Percentiles rank a stretch among this genome's conserved stretches.
These are phyloP conservation scores for Panagrolaimus sp. DNA, from an alignment of 1,140 invertebrate species.

Conservation along the genomic window DNA sequence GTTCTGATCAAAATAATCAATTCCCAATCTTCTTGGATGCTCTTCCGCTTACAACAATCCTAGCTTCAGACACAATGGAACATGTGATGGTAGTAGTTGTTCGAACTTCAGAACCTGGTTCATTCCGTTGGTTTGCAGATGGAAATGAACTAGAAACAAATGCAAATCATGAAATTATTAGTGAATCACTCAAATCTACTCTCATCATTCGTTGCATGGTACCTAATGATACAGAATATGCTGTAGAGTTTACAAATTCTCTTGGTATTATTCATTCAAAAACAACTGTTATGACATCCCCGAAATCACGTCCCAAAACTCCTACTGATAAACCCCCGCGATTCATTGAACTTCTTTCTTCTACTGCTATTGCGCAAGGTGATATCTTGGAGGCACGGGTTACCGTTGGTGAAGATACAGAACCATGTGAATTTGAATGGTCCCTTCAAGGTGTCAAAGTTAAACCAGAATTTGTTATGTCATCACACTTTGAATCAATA, in stretches of 20 bases:
- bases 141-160: constrained; percentile 22
- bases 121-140: constrained; percentile 41
- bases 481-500: constrained; percentile 19
- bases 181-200: constrained; percentile 19
- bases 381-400: constrained; percentile 18
- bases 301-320: not conserved
- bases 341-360: constrained; percentile 22
- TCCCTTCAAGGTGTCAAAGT: constrained; percentile 14
- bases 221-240: constrained; percentile 16
- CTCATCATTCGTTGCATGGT: constrained; percentile 19
- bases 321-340: constrained; percentile 13
- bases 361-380: constrained; percentile 22
- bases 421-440: constrained; percentile 23
- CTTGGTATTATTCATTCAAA: constrained; percentile 15
- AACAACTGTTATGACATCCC: constrained; percentile 24
- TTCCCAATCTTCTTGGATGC: constrained; percentile 6
- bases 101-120: constrained; percentile 21
- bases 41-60: not conserved
- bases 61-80: constrained; percentile 1
- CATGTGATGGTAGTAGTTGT: constrained; percentile 29
- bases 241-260: constrained; percentile 26
- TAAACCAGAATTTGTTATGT: constrained; percentile 13
- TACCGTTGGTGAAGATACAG: constrained; percentile 14
- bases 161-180: constrained; percentile 17
- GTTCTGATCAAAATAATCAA: not conserved